Evolutionary conservation across 2,113 vertebrate species (phyloP).

Genomic region (Panurus biarmicus): DNA sequence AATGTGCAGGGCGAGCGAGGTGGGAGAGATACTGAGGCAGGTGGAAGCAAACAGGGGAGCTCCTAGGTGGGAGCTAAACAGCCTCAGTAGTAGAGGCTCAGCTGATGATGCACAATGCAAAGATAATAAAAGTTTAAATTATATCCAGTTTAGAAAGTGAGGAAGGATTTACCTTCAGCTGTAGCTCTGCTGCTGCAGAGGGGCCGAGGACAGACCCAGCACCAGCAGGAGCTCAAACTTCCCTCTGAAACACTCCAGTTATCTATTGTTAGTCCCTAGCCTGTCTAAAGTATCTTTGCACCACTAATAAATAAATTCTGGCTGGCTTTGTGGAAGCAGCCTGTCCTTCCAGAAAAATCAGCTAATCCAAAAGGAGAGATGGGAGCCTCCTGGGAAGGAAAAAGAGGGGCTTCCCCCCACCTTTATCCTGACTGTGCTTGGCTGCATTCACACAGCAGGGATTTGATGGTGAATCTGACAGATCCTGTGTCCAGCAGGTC

Average conservation of each 20-base stretch:
- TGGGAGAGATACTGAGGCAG: background rate
- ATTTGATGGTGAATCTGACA: background rate
- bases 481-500: background rate
- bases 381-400: background rate
- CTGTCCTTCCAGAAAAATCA: background rate
- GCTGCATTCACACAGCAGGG: background rate
- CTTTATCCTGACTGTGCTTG: background rate
- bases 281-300: background rate
- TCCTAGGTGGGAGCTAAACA: background rate
- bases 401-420: no score
- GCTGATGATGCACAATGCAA: background rate
- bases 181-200: background rate
- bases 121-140: background rate
- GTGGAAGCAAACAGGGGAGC: background rate
- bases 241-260: background rate
- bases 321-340: background rate
- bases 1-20: background rate
- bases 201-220: background rate
- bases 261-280: background rate
- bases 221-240: background rate
- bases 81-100: background rate
- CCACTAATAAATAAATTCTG: background rate
- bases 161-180: background rate
- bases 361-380: background rate
- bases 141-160: background rate